Percentiles rank a stretch among this genome's conserved stretches.
These are phyloP conservation scores for Aurelia coerulea DNA, from an alignment of 30 jellyfish, hydroid and myxozoan species.

Conservation along the genomic window DNA sequence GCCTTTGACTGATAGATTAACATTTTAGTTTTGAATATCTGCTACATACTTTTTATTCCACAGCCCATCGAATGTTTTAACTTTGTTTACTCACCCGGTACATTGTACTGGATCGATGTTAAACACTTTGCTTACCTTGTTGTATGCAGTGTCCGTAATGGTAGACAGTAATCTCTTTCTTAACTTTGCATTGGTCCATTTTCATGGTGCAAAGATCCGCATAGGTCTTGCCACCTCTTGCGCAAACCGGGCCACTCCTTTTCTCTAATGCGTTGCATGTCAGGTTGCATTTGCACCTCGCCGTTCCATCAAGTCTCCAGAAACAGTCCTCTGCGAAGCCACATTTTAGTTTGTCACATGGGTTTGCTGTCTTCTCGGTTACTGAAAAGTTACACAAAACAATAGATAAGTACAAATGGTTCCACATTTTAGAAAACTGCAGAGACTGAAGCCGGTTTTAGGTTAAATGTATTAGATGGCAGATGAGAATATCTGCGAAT, in stretches of 20 bases:
- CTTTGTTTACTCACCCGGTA: background rate
- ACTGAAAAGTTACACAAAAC: too few relatives aligned
- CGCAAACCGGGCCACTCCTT: slow-evolving; percentile 69
- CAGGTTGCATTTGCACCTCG: slow-evolving; percentile 56
- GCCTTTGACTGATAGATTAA: too few relatives aligned
- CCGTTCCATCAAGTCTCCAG: slow-evolving; percentile 13
- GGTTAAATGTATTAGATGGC: too few relatives aligned
- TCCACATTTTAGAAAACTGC: too few relatives aligned
- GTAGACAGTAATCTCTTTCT: slow-evolving; percentile 27
- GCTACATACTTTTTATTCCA: too few relatives aligned
- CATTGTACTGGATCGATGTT: background rate
- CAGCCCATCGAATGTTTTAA: background rate
- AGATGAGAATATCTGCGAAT: too few relatives aligned
- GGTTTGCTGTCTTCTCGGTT: too few relatives aligned
- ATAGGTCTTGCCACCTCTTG: slow-evolving; percentile 67
- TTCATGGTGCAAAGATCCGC: slow-evolving; percentile 35
- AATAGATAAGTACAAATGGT: too few relatives aligned
- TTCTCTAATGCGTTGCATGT: slow-evolving; percentile 36
- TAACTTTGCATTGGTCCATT: slow-evolving; percentile 53
- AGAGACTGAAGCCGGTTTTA: too few relatives aligned
- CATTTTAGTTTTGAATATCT: background rate
- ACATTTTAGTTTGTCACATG: slow-evolving; percentile 8
- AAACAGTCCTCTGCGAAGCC: slow-evolving; percentile 1
- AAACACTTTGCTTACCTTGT: slow-evolving; percentile 28
- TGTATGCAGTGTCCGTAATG: slow-evolving; percentile 76